Conservation (phyloP, 1,140 invertebrate species). For the Samia ricini region DNA sequence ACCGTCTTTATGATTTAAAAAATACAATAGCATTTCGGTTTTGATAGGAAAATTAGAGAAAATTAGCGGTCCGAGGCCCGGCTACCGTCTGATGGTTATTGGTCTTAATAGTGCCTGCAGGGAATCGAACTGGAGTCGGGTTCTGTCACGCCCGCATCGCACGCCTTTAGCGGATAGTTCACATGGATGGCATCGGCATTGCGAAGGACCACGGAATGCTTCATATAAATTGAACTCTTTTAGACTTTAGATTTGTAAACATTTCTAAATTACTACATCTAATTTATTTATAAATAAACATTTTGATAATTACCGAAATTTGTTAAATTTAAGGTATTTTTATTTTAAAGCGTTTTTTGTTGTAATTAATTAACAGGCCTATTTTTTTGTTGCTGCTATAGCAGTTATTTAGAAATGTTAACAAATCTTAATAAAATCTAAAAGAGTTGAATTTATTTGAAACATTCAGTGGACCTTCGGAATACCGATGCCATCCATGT, state of each 20-base stretch:
- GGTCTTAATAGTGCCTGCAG: conserved; percentile 66
- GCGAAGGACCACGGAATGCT: background rate
- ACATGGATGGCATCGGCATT: conserved; percentile 42
- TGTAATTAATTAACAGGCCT: too few relatives aligned
- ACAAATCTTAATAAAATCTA: too few relatives aligned
- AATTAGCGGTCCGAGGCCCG: conserved; percentile 56
- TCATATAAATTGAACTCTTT: background rate
- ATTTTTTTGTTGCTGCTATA: too few relatives aligned
- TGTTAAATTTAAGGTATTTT: too few relatives aligned
- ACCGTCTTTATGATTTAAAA: conserved; percentile 43
- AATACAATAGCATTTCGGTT: conserved; percentile 55
- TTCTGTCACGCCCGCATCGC: conserved; percentile 57
- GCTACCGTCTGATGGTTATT: conserved; percentile 73
- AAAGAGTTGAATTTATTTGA: too few relatives aligned
- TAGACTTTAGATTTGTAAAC: background rate
- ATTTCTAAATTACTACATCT: background rate
- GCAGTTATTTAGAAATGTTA: too few relatives aligned
- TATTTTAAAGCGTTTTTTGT: too few relatives aligned
- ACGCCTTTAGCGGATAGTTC: conserved; percentile 46
- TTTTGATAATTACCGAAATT: too few relatives aligned
- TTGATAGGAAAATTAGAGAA: conserved; percentile 76
- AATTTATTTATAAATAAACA: too few relatives aligned
- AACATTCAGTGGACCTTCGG: too few relatives aligned
- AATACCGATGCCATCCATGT: too few relatives aligned
- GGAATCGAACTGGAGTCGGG: conserved; percentile 47